These are phyloP conservation scores for Epizoanthus rinbou DNA, from an alignment of 92 coral and sea anemone genomes.

Conservation along the genomic window DNA sequence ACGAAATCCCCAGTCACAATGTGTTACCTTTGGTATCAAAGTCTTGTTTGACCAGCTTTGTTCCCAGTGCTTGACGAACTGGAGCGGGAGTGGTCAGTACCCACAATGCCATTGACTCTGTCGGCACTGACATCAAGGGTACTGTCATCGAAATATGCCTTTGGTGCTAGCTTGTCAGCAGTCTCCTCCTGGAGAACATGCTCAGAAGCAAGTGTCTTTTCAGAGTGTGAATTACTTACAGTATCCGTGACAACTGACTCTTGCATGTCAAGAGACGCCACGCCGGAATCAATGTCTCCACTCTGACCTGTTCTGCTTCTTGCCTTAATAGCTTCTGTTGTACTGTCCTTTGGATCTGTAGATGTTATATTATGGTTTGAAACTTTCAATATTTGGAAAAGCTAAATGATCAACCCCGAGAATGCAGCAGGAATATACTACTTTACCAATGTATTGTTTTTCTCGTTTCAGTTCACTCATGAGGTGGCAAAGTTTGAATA, in stretches of 20 bases:
- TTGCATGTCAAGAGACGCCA: conserved; percentile 17
- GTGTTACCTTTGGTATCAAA: conserved; percentile 24
- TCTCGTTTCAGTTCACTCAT: no score
- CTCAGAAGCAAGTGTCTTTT: conserved; percentile 34
- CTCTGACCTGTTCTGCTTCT: background rate
- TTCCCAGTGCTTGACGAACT: conserved; percentile 32
- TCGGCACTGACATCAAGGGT: conserved; percentile 32
- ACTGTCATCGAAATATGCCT: conserved; percentile 43
- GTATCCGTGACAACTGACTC: conserved; percentile 17
- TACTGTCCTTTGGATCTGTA: conserved; percentile 27
- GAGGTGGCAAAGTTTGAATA: no score
- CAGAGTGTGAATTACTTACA: conserved; percentile 27
- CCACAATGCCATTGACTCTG: conserved; percentile 45
- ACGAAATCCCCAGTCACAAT: background rate
- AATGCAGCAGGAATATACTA: no score
- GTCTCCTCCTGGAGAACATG: conserved; percentile 24
- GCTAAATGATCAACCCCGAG: no score
- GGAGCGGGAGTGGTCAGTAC: conserved; percentile 18
- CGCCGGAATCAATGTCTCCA: background rate
- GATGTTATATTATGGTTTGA: background rate
- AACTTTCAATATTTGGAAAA: no score
- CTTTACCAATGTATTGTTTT: no score
- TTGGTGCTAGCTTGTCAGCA: conserved; percentile 39
- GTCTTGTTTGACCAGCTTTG: conserved; percentile 28
- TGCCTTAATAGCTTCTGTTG: background rate